A percentile compares a stretch with the other conserved stretches of the same genome.
Evolutionary conservation across 2,888 invertebrate species (phyloP).

Genomic region (Eumerus sabulonum): DNA sequence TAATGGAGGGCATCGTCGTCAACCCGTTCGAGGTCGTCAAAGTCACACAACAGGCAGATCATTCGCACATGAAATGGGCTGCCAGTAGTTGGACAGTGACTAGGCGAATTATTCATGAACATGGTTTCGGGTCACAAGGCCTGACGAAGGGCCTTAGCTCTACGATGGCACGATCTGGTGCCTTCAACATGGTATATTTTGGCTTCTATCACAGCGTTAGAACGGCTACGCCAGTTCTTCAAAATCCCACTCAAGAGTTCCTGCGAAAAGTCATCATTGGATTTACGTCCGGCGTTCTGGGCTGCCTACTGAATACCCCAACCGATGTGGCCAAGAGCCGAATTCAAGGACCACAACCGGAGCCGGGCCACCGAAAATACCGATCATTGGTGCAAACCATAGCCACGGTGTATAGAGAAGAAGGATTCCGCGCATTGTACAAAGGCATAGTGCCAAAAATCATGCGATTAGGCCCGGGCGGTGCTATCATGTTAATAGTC

Average conservation of each 20-base stretch:
- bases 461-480: slow-evolving; percentile 94
- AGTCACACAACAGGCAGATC: slow-evolving; percentile 91
- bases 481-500: slow-evolving; percentile 96
- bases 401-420: slow-evolving; percentile 87
- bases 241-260: slow-evolving; percentile 86
- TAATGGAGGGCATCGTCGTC: slow-evolving; percentile 94
- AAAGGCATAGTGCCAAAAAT: slow-evolving; percentile 96
- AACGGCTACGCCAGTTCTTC: slow-evolving; percentile 83
- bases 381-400: slow-evolving; percentile 87
- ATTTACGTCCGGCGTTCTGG: slow-evolving; percentile 91
- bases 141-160: slow-evolving; percentile 93
- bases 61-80: slow-evolving; percentile 81
- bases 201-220: slow-evolving; percentile 97
- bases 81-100: slow-evolving; percentile 91
- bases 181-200: slow-evolving; percentile 96
- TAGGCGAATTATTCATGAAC: slow-evolving; percentile 85
- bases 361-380: slow-evolving; percentile 87
- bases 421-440: slow-evolving; percentile 93
- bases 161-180: slow-evolving; percentile 92
- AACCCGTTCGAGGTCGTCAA: slow-evolving; percentile 98
- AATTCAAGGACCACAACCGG: slow-evolving; percentile 91
- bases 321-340: slow-evolving; percentile 98
- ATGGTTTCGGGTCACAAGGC: slow-evolving; percentile 89
- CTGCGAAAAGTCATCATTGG: slow-evolving; percentile 89
- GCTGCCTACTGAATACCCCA: slow-evolving; percentile 94